A percentile compares a stretch with the other conserved stretches of the same genome.
phyloP scores from a whole-genome alignment of 2,888 invertebrate species.

The Xestoiulus laeticollis region DNA sequence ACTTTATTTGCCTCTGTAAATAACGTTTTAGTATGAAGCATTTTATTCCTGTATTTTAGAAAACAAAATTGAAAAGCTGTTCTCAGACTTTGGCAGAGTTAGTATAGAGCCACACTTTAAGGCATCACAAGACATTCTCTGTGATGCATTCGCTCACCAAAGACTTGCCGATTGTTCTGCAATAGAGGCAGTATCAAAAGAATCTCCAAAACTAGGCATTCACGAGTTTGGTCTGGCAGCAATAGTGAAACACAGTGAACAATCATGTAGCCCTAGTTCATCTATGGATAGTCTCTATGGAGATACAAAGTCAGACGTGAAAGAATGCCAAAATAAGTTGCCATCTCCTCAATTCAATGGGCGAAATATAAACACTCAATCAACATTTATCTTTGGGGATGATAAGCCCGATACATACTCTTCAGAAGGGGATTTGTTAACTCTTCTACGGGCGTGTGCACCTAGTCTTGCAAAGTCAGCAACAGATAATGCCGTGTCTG shows the following conservation, averaged over 20 bases:
- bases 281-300: neutral
- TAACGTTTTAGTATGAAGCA: neutral
- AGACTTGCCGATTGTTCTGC: neutral
- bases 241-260: neutral
- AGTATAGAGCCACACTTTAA: neutral
- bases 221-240: neutral
- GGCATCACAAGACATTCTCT: neutral
- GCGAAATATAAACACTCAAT: neutral
- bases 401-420: neutral
- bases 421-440: neutral
- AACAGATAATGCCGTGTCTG: neutral
- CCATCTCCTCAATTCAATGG: neutral
- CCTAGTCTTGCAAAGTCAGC: neutral
- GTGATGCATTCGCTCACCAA: neutral
- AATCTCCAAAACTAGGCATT: neutral
- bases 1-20: neutral
- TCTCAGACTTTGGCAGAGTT: neutral
- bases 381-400: neutral
- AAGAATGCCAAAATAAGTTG: neutral
- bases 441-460: neutral
- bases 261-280: neutral
- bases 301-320: neutral
- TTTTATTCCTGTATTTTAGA: slow-evolving; percentile 23
- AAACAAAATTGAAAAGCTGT: neutral
- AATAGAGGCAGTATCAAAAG: neutral